A percentile compares a stretch with the other conserved stretches of the same genome.
phyloP scores from a whole-genome alignment of 2,113 vertebrate species.

The Sylvilagus bachmani region DNA sequence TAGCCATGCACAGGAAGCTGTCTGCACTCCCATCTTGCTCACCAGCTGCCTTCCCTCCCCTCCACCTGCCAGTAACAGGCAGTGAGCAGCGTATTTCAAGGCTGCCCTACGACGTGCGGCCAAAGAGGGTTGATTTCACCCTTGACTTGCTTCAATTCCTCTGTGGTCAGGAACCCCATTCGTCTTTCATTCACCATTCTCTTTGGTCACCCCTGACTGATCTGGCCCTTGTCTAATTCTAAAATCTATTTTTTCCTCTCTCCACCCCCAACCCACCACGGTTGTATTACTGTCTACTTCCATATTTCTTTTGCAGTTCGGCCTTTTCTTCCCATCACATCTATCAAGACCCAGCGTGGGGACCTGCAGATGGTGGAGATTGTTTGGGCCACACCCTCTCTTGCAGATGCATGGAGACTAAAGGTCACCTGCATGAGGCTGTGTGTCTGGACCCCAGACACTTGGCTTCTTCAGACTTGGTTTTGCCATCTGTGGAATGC shows the following conservation, averaged over 20 bases:
- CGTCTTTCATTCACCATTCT: not conserved
- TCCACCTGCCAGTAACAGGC: not conserved
- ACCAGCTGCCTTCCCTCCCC: not conserved
- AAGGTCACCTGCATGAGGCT: not conserved
- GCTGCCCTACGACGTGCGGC: not conserved
- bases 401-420: not conserved
- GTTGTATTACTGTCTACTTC: constrained; percentile 59
- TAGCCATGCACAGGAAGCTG: not conserved
- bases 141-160: not conserved
- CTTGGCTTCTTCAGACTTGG: not conserved
- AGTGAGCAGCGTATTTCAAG: not conserved
- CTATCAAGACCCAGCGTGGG: not conserved
- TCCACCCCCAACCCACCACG: not conserved
- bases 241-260: constrained; percentile 65
- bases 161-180: not conserved
- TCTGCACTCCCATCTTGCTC: not conserved
- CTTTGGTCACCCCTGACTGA: constrained; percentile 58
- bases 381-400: not conserved
- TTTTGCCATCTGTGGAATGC: not conserved
- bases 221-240: not conserved
- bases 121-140: constrained; percentile 25
- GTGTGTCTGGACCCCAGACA: not conserved
- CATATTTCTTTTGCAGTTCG: constrained; percentile 56
- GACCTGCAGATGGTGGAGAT: not conserved
- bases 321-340: not conserved